These are phyloP conservation scores for Sinhomidia bicolor DNA, from an alignment of 2,888 invertebrate genomes.

Conservation along the genomic window DNA sequence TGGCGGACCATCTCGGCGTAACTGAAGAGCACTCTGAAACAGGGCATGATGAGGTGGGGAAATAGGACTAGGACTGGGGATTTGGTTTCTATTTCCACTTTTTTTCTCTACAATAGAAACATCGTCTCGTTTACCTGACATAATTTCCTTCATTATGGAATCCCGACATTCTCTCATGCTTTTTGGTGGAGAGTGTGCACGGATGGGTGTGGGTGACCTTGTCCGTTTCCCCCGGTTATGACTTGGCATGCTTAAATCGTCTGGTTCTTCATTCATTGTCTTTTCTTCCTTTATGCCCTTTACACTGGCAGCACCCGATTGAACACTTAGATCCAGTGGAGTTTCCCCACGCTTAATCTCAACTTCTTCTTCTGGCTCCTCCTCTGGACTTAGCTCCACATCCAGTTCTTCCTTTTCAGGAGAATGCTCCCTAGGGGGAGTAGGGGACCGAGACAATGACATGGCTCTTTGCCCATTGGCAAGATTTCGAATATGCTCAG, in stretches of 20 bases:
- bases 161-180: constrained; percentile 39
- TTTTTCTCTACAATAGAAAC: constrained; percentile 28
- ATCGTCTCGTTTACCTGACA: constrained; percentile 56
- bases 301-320: constrained; percentile 71
- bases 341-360: constrained; percentile 73
- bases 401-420: constrained; percentile 65
- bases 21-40: constrained; percentile 60
- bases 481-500: constrained; percentile 82
- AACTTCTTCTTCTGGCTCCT: constrained; percentile 61
- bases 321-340: constrained; percentile 72
- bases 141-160: constrained; percentile 51
- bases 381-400: constrained; percentile 67
- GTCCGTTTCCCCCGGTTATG: constrained; percentile 68
- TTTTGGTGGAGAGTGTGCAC: constrained; percentile 63
- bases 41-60: constrained; percentile 64
- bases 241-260: constrained; percentile 69
- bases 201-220: constrained; percentile 74
- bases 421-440: constrained; percentile 68
- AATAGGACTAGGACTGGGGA: constrained; percentile 63
- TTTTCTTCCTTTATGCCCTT: constrained; percentile 63
- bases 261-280: constrained; percentile 56
- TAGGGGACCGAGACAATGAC: constrained; percentile 66
- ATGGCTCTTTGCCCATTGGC: constrained; percentile 70
- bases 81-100: constrained; percentile 41
- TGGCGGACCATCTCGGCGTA: constrained; percentile 49